A percentile compares a stretch with the other conserved stretches of the same genome.
Conservation (phyloP, 2,888 invertebrate genomes). For the Myopa tessellatipennis region DNA sequence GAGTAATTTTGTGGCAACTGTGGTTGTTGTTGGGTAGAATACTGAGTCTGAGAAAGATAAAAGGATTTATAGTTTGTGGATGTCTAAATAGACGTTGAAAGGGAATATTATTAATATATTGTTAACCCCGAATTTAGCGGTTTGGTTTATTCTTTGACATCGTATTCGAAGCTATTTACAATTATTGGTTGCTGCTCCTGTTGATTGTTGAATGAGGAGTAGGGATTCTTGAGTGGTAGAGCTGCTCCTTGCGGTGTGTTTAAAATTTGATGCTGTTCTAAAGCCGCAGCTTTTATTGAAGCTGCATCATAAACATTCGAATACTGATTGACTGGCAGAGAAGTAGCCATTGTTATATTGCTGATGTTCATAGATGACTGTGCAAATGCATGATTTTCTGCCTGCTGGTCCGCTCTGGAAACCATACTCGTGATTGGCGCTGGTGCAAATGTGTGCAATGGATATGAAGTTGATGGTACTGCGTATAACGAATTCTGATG, state of each 20-base stretch:
- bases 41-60: slow-evolving; percentile 8
- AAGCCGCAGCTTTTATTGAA: slow-evolving; percentile 32
- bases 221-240: neutral
- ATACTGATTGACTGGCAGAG: slow-evolving; percentile 20
- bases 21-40: slow-evolving; percentile 34
- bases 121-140: too few relatives aligned
- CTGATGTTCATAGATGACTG: neutral
- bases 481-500: slow-evolving; percentile 37
- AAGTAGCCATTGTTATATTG: neutral
- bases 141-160: too few relatives aligned
- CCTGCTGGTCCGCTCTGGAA: neutral
- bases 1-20: neutral
- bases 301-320: slow-evolving; percentile 39
- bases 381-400: neutral
- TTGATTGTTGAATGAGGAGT: neutral
- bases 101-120: slow-evolving; percentile 8
- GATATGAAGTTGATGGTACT: slow-evolving; percentile 47
- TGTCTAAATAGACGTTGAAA: slow-evolving; percentile 8
- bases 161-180: slow-evolving; percentile 5
- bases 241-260: neutral
- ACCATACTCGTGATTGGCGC: neutral
- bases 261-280: slow-evolving; percentile 33
- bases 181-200: slow-evolving; percentile 5
- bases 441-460: slow-evolving; percentile 1
- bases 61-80: too few relatives aligned